Base-by-base conservation (phyloP, 2,113 vertebrate species). In the Pelusios castaneus region DNA sequence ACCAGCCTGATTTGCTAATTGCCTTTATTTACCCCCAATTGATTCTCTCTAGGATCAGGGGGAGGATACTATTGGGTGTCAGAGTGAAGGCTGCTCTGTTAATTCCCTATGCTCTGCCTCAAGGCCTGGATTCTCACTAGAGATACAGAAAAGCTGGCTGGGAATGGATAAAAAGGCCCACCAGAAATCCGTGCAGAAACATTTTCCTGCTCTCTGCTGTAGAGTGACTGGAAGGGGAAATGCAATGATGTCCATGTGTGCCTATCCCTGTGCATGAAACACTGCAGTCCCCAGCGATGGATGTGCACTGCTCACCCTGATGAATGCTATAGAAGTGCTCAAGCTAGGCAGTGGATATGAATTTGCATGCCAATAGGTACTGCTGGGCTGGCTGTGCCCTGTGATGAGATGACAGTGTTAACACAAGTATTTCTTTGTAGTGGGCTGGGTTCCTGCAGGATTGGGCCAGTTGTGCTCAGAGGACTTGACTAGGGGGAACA, bases 181-280 rank as follows among this genome's bases (percentile, higher is more conserved):
- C 19, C 77, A 7, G 31, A 84, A 95, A 94, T 51, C 87, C 83
- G 49, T 29, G 38, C 34, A 76, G 78, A 84, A 90, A 29, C 1
- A 3, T 13, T 19, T 38, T 2, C 2, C 73, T 3, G 0, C 83
- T 51, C 52, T 73, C 25, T n/a, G 19, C 79, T 41, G 29, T 0
- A 0, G 73, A 70, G 58, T 85, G 54, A 43, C 87, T 16, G 49
- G 0, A 0, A 78, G 43, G 77, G 38, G 5, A 38, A 51, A 31
- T 24, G 8, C 14, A 31, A 9, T 16, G 43, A 8, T 8, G 6
- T 31, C 19, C n/a, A 41, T 43, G 29, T 47, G 55, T 31, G 45
- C 17, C 6, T 24, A 38, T 34, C 45, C 17, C 13, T 52, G 5
- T 56, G 19, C 12, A 70, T 0, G 0, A 21, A 54, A 25, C 0